A percentile compares a stretch with the other conserved stretches of the same genome.
These are phyloP conservation scores for Urocyon cinereoargenteus DNA, from an alignment of 2,797 vertebrate genomes.

Conservation along the genomic window DNA sequence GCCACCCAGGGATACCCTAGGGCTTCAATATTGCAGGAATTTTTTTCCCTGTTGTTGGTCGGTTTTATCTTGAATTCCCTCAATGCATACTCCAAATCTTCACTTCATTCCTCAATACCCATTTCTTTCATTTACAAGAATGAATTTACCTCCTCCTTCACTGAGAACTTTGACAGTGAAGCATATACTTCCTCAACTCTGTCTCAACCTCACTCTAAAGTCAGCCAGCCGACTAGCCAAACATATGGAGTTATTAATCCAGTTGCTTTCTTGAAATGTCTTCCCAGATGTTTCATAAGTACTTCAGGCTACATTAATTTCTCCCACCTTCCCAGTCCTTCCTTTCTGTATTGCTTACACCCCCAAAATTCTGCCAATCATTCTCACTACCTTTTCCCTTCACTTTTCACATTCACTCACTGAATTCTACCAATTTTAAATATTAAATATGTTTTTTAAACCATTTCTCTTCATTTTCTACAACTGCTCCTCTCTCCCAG, in stretches of 20 bases:
- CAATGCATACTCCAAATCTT: background rate
- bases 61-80: slow-evolving; percentile 31
- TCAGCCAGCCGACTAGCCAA: background rate
- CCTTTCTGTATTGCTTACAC: slow-evolving; percentile 7
- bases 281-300: slow-evolving; percentile 15
- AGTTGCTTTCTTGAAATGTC: background rate
- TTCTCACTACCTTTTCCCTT: background rate
- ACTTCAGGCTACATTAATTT: background rate
- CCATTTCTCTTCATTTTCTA: background rate
- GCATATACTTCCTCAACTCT: background rate
- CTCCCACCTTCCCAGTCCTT: background rate
- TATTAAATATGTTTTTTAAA: background rate
- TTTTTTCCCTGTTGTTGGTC: background rate
- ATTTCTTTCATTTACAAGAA: background rate
- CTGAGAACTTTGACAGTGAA: background rate
- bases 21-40: background rate
- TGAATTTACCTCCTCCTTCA: background rate
- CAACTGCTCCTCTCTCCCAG: background rate
- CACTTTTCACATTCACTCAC: background rate
- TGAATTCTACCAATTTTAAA: slow-evolving; percentile 27
- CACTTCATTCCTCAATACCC: background rate
- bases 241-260: slow-evolving; percentile 1
- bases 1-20: background rate
- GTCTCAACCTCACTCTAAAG: background rate
- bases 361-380: background rate